These are phyloP conservation scores for Dasyurus viverrinus DNA, from an alignment of 2,113 vertebrate genomes.

Conservation along the genomic window DNA sequence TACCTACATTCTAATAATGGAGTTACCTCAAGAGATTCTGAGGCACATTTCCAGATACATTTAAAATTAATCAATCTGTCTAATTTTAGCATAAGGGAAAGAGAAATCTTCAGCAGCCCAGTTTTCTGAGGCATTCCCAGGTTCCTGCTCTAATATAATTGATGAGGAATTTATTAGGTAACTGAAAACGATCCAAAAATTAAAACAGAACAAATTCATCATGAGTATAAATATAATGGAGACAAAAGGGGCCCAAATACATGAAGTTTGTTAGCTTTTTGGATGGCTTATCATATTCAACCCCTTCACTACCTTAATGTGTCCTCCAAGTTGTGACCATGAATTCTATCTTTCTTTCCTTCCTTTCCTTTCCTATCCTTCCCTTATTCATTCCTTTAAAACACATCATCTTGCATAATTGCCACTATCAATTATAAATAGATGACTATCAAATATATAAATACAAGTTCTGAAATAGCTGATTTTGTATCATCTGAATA, in stretches of 20 bases:
- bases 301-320: slow-evolving; percentile 47
- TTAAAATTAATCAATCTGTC: slow-evolving; percentile 73
- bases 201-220: slow-evolving; percentile 70
- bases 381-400: not conserved
- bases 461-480: not conserved
- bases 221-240: slow-evolving; percentile 70
- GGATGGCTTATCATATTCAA: slow-evolving; percentile 58
- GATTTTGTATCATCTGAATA: not conserved
- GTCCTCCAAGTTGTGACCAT: slow-evolving; percentile 53
- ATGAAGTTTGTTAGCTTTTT: slow-evolving; percentile 32
- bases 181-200: slow-evolving; percentile 71
- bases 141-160: slow-evolving; percentile 67
- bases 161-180: slow-evolving; percentile 68
- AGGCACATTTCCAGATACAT: slow-evolving; percentile 49
- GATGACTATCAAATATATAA: not conserved
- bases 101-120: slow-evolving; percentile 61
- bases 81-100: slow-evolving; percentile 62
- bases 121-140: slow-evolving; percentile 47
- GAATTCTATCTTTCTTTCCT: slow-evolving; percentile 20
- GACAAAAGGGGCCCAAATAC: slow-evolving; percentile 43
- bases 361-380: not conserved
- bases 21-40: slow-evolving; percentile 62
- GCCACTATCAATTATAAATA: not conserved
- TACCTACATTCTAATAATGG: slow-evolving; percentile 33
- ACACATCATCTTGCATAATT: not conserved